Percentiles rank a stretch among this genome's conserved stretches.
Evolutionary conservation across 2,113 vertebrate genomes (phyloP).

Genomic region (Cyphomyrus discorhynchus): DNA sequence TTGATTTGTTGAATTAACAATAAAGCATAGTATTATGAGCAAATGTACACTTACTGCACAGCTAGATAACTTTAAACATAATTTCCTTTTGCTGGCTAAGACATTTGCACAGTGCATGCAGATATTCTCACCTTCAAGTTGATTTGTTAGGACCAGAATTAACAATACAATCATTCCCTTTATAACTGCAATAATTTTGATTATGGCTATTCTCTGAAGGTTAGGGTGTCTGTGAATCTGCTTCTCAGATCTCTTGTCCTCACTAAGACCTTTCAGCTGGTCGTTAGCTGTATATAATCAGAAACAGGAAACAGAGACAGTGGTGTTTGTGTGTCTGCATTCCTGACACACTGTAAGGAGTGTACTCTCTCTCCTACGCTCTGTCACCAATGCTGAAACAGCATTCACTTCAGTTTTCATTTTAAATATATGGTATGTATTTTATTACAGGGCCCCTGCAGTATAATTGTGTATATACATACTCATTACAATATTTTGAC

Average conservation of each 20-base stretch:
- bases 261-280: neutral
- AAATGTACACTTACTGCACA: no score
- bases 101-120: no score
- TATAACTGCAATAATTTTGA: neutral
- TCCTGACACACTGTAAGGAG: neutral
- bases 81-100: no score
- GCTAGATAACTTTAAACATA: no score
- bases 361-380: neutral
- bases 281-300: neutral
- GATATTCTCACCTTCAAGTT: neutral
- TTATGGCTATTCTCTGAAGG: neutral
- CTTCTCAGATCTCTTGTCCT: neutral
- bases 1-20: neutral
- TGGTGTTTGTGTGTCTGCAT: neutral
- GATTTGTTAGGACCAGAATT: neutral
- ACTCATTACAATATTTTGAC: no score
- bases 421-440: neutral
- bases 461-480: neutral
- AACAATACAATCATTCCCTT: neutral
- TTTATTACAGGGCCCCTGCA: neutral
- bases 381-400: neutral
- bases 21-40: no score
- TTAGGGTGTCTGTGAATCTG: neutral
- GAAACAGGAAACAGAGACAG: neutral
- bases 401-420: no score